Evolutionary conservation across 2,113 vertebrate species (phyloP).

Genomic region (Papio anubis): DNA sequence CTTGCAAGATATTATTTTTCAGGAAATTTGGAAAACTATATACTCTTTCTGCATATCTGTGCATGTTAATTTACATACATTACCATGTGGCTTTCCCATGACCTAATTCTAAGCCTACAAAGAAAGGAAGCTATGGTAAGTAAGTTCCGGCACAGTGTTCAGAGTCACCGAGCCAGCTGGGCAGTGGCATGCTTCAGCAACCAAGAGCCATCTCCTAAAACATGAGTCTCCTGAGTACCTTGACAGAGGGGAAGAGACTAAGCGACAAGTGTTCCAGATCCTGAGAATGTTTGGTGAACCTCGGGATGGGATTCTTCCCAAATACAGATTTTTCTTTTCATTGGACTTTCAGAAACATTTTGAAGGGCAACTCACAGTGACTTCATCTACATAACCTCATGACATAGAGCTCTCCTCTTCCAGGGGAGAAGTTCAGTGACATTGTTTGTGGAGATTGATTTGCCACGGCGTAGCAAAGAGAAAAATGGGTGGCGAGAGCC

Average conservation of each 20-base stretch:
- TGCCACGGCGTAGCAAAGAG: neutral
- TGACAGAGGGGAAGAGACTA: neutral
- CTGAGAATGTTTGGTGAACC: neutral
- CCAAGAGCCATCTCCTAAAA: neutral
- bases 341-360: neutral
- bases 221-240: neutral
- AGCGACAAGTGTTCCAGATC: neutral
- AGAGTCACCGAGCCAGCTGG: too few relatives aligned
- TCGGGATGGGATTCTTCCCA: neutral
- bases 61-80: neutral
- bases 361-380: constrained; percentile 40
- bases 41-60: neutral
- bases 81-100: neutral
- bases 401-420: neutral
- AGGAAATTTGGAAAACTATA: neutral
- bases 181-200: neutral
- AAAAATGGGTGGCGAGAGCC: neutral
- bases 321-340: neutral
- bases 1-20: neutral
- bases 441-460: constrained; percentile 35
- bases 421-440: neutral
- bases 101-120: neutral
- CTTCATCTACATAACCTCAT: neutral
- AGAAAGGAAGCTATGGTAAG: neutral
- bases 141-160: neutral